Base-by-base conservation (phyloP, 2,888 invertebrate genomes). In the Torymus tubicola region DNA sequence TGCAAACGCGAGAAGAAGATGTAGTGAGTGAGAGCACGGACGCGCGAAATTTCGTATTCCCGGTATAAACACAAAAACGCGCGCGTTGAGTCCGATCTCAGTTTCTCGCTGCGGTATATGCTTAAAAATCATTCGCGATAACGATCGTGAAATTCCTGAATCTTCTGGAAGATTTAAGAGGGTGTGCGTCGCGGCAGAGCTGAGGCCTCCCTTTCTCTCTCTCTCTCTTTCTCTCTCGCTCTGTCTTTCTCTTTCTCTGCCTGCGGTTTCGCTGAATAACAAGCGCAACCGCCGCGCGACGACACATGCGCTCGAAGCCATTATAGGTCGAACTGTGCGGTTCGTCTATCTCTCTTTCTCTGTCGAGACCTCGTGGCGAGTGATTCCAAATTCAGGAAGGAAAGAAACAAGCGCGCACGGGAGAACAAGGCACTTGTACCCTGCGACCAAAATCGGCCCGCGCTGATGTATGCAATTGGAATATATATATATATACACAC, bases 11-110 rank as follows among this genome's bases (percentile, higher is more conserved):
- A 57, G 61, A 78, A 83, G 82, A 84, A 84, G 82, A 31, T 31
- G 31, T 31, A 31, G 31, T 84, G 83, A 84, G 84, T 74, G 85
- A 85, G 86, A 85, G 85, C 78, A 81, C 13, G 81, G 65, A 71
- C 65, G 65, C 8, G 57, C 68, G 67, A 77, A 64, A 76, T 80
- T 81, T 81, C 61, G 81, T 77, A 81, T 77, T 77, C 76, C 4
- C 64, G 63, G 63, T 72, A 72, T 60, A 75, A 13, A 57, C 55
- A 18, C 31, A 24, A 60, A 55, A 53, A 16, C n/a, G 3, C 31
- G 31, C 21, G 12, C 3, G 52, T 69, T 2, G 14, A 55, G 31
- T 31, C 31, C 31, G 3, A 3, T 31, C 31, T 31, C n/a, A n/a
- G n/a, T n/a, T 31, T 31, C 31, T 31, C 31, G 31, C 31, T 31